Evolutionary conservation across 2,888 invertebrate genomes (phyloP), one percentile per base, ranked within the genome.

Genomic region (Bursaphelenchus okinawaensis): DNA sequence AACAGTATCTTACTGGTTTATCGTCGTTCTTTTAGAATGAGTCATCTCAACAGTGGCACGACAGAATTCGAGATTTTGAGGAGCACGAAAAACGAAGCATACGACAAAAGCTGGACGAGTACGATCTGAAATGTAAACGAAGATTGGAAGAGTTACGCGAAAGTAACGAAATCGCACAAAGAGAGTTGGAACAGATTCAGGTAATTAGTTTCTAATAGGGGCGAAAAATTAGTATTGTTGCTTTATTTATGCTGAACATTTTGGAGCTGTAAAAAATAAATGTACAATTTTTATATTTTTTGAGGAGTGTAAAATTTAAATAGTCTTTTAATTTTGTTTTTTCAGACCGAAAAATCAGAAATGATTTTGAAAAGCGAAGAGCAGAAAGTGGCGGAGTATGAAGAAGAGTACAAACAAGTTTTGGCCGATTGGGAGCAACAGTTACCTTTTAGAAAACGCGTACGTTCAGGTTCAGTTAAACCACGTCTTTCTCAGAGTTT

Each of bases 141-240:
- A 60, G 68, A 19, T 26, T 74, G 27, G 65, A 75, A 6, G 54
- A 62, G 40, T 57, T 74, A 20, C 52, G 61, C 24, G 67, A 65
- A 4, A 52, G 55, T 22, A 74, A 74, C 54, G 31, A 60, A 24
- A 63, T 57, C 4, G 24, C 62, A 6, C 40, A 76, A 31, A 68
- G 72, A 24, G 81, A 81, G 56, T 66, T 81, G 52, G 81, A 81
- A 56, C 76, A 82, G 66, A 75, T 78, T 68, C 81, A 73, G 51
- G 73, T 74, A 27, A 61, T 59, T 55, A 26, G 29, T 55, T 27
- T n/a, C 26, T 20, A 22, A 57, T n/a, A 23, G 28, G 57, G 24
- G n/a, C n/a, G n/a, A n/a, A n/a, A n/a, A n/a, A n/a, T n/a, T n/a
- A n/a, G n/a, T n/a, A n/a, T n/a, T n/a, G 19, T 19, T 8, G 56